Conservation (phyloP, 2,113 vertebrate species). For the Chauna torquata region DNA sequence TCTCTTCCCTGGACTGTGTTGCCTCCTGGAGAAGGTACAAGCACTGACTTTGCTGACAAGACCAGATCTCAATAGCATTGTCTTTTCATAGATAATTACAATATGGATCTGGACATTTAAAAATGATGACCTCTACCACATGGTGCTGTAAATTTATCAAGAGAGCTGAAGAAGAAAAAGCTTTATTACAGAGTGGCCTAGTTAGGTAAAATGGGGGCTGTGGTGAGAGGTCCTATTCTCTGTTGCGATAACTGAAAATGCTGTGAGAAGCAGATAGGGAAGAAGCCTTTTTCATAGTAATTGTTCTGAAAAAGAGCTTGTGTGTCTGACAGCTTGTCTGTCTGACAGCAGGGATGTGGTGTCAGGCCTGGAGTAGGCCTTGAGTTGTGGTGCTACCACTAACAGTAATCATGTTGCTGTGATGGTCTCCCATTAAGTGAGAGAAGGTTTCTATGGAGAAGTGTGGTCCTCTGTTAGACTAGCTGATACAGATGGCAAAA, state of each 20-base stretch:
- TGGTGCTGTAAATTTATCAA: neutral
- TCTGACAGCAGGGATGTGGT: too few relatives aligned
- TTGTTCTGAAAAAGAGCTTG: neutral
- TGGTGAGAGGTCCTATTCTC: neutral
- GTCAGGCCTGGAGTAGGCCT: neutral
- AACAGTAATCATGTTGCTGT: neutral
- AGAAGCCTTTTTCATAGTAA: neutral
- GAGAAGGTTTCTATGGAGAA: neutral
- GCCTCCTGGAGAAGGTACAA: neutral
- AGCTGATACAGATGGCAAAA: neutral
- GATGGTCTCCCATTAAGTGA: neutral
- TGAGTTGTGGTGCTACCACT: neutral
- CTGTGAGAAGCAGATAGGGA: neutral
- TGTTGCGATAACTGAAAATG: neutral
- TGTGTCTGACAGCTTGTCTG: neutral
- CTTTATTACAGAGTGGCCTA: neutral
- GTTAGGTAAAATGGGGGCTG: conserved; percentile 3
- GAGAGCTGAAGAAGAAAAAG: neutral
- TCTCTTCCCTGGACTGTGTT: neutral
- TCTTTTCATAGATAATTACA: conserved; percentile 5
- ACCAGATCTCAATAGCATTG: neutral
- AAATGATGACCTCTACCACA: neutral
- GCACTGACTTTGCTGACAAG: neutral
- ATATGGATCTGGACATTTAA: neutral
- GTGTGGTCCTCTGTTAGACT: neutral